These are phyloP conservation scores for Thera obeliscata DNA, from an alignment of 2,888 invertebrate genomes.

Conservation along the genomic window DNA sequence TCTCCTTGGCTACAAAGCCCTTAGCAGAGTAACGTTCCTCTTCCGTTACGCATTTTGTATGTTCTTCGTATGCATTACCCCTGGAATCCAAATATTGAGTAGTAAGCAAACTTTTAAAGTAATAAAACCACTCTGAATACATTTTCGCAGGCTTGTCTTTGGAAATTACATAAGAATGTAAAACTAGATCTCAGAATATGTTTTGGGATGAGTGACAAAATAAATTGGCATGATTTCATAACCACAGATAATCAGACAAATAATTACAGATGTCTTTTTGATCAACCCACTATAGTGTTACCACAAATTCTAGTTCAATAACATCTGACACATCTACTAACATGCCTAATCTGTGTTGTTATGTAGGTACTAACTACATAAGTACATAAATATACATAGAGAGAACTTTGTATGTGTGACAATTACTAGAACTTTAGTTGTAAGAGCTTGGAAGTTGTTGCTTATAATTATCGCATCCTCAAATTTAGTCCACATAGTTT, in stretches of 20 bases:
- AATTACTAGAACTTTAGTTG: neutral
- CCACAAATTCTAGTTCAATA: neutral
- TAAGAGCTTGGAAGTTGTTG: neutral
- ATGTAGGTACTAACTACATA: neutral
- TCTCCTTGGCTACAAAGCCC: conserved; percentile 89
- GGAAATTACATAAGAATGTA: neutral
- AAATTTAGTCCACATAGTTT: neutral
- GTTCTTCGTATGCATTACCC: conserved; percentile 89
- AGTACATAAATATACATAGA: neutral
- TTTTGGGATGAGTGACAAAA: conserved; percentile 19
- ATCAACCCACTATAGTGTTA: neutral
- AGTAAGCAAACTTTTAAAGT: conserved; percentile 2
- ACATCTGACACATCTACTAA: neutral
- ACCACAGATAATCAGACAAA: conserved; percentile 4
- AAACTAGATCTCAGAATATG: conserved; percentile 3
- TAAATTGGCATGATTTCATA: conserved; percentile 27
- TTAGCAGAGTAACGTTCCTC: conserved; percentile 95
- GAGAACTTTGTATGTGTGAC: too few species aligned
- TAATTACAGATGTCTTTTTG: conserved; percentile 8
- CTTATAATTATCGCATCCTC: neutral
- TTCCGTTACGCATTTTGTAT: conserved; percentile 94
- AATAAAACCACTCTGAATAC: neutral
- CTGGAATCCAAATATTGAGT: conserved; percentile 71
- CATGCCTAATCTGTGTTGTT: neutral
- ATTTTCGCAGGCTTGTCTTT: neutral